A percentile compares a stretch with the other conserved stretches of the same genome.
These are phyloP conservation scores for Bemisia tabaci DNA, from an alignment of 1,140 invertebrate species.

Conservation along the genomic window DNA sequence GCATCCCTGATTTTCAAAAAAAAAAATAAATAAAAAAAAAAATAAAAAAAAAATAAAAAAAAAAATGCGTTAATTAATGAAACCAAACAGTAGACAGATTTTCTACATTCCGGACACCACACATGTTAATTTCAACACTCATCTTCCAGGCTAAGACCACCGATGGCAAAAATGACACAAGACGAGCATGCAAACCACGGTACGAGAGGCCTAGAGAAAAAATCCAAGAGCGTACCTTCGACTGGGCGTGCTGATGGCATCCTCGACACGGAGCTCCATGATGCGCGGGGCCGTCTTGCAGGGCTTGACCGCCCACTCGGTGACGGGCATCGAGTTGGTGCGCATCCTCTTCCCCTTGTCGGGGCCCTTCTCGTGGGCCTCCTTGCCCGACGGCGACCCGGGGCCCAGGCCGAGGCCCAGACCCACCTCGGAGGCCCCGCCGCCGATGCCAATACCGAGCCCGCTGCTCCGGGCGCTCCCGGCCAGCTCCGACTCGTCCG, in stretches of 20 bases:
- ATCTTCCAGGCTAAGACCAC: no score
- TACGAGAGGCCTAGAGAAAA: no score
- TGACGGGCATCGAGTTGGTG: not conserved
- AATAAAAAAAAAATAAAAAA: conserved; percentile 3
- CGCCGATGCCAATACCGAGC: not conserved
- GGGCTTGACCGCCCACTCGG: not conserved
- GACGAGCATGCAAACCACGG: no score
- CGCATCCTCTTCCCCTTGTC: not conserved
- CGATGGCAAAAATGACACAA: no score
- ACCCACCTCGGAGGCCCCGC: not conserved
- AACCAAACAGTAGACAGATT: no score
- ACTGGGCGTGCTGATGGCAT: not conserved
- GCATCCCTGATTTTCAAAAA: no score
- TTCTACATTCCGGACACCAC: no score
- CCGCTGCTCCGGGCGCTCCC: not conserved
- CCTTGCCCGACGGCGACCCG: not conserved
- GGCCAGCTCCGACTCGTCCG: conserved; percentile 1
- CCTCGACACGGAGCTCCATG: not conserved
- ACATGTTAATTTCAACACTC: no score
- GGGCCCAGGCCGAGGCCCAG: not conserved
- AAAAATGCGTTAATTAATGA: not conserved
- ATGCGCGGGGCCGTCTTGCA: not conserved
- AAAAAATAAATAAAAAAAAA: conserved; percentile 11
- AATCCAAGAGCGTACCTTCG: no score
- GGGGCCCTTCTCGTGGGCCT: not conserved